Conservation (phyloP, 2,113 vertebrate species). For the Misgurnus anguillicaudatus region DNA sequence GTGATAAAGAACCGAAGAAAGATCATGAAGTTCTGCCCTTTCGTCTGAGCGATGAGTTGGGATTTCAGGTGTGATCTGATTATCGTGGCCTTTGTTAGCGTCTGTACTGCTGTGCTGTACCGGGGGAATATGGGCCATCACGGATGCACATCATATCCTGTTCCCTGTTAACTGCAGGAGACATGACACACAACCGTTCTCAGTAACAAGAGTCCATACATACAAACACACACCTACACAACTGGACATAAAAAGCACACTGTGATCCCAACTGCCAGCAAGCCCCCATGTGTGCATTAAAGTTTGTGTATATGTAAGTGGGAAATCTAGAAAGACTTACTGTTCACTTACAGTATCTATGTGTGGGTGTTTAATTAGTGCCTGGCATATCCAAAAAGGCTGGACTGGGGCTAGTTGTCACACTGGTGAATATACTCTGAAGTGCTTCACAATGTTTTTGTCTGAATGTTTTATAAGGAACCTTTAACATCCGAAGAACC, state of each 20-base stretch:
- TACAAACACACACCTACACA: constrained; percentile 13
- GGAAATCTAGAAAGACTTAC: not conserved
- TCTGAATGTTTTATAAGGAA: no score
- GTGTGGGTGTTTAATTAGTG: not conserved
- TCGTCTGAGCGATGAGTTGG: constrained; percentile 45
- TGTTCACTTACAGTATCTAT: not conserved
- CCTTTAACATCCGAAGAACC: no score
- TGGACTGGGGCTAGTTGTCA: no score
- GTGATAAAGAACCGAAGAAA: not conserved
- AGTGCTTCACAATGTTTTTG: no score
- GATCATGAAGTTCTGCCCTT: constrained; percentile 44
- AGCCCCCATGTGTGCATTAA: not conserved
- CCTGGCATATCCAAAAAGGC: not conserved
- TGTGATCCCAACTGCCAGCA: not conserved
- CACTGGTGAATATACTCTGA: no score
- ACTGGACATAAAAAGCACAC: constrained; percentile 14
- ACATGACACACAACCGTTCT: constrained; percentile 10
- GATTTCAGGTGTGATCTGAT: constrained; percentile 58
- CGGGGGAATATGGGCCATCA: constrained; percentile 5
- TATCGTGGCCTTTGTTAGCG: constrained; percentile 58
- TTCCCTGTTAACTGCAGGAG: not conserved
- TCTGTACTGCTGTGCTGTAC: constrained; percentile 34
- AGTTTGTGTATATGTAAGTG: not conserved
- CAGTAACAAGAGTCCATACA: not conserved
- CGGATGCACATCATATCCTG: not conserved